Percentiles rank a stretch among this genome's conserved stretches.
Evolutionary conservation across 2,888 invertebrate genomes (phyloP).

Genomic region (Nephrotoma appendiculata): DNA sequence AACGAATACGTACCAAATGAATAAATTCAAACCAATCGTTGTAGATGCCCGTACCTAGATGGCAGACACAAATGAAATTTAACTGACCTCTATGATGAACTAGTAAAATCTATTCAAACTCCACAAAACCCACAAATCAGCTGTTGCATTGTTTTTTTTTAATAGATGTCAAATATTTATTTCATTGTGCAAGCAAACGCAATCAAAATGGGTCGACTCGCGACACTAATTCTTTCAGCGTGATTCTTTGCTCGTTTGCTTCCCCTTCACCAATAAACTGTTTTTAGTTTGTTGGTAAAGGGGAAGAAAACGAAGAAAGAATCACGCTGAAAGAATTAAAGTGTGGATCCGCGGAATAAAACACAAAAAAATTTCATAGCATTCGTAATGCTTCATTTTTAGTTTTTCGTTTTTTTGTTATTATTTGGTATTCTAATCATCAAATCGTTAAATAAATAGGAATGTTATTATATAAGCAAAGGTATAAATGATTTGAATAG

Average conservation of each 20-base stretch:
- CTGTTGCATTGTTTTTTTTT: not conserved
- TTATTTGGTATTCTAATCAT: not conserved
- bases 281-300: too few species aligned
- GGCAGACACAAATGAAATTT: not conserved
- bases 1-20: not conserved
- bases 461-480: constrained; percentile 1
- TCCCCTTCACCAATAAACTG: too few species aligned
- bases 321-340: too few species aligned
- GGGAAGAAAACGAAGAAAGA: too few species aligned
- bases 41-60: not conserved
- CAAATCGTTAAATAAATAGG: not conserved
- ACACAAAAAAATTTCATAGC: not conserved
- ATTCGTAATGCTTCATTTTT: not conserved
- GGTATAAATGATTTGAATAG: not conserved
- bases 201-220: too few species aligned
- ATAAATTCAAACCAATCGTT: not conserved
- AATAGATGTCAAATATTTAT: not conserved
- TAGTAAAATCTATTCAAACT: not conserved
- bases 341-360: too few species aligned
- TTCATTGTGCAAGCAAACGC: not conserved
- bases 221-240: too few species aligned
- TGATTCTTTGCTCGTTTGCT: too few species aligned
- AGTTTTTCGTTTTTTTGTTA: not conserved
- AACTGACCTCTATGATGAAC: not conserved
- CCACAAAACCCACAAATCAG: not conserved